Conservation (phyloP, 2,113 vertebrate genomes). For the Anolis carolinensis region DNA sequence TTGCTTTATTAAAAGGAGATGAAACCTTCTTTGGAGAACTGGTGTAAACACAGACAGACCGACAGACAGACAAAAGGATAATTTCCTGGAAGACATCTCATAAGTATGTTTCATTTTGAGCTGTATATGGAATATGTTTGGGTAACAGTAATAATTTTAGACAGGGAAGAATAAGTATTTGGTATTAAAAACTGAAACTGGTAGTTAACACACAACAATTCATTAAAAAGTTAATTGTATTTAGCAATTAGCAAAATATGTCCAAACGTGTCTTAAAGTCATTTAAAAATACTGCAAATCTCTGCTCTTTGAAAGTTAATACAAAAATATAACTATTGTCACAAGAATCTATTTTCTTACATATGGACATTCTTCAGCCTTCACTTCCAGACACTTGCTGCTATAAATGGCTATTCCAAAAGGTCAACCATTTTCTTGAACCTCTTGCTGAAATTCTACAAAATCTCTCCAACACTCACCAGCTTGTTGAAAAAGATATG, state of each 20-base stretch:
- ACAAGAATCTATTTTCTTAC: background rate
- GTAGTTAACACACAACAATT: background rate
- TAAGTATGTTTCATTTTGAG: background rate
- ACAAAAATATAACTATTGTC: background rate
- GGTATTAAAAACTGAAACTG: background rate
- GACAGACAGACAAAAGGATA: background rate
- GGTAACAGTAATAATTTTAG: background rate
- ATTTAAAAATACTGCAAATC: background rate
- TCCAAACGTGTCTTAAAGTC: background rate
- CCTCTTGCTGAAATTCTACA: background rate
- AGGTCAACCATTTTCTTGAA: background rate
- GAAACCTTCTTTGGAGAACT: background rate
- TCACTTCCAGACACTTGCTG: background rate
- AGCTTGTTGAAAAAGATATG: background rate
- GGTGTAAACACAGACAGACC: background rate
- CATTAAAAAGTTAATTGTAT: background rate
- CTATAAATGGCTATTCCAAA: background rate
- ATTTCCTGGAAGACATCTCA: background rate
- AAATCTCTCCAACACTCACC: background rate
- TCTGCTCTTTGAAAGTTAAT: background rate
- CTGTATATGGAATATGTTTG: background rate
- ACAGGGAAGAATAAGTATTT: background rate
- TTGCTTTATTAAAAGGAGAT: background rate
- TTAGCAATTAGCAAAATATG: background rate
- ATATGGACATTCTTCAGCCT: background rate